phyloP scores from a whole-genome alignment of 2,888 invertebrate genomes.

The Malthinus flaveolus region DNA sequence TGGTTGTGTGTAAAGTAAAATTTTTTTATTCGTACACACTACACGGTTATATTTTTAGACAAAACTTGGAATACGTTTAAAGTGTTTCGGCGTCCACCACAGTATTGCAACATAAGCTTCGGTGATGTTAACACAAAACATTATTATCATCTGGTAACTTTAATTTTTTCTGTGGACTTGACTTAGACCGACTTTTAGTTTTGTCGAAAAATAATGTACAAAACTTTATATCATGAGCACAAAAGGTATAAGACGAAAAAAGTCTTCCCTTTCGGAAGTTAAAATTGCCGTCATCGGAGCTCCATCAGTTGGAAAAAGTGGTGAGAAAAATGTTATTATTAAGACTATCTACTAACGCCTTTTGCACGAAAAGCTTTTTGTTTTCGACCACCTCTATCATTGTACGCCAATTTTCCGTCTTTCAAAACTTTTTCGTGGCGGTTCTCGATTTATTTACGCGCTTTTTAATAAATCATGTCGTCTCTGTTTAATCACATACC shows the following conservation, averaged over 20 bases:
- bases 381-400: no score
- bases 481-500: no score
- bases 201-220: conserved; percentile 1
- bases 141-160: conserved; percentile 3
- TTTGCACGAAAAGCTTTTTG: no score
- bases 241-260: conserved; percentile 84
- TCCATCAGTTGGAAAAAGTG: conserved; percentile 90
- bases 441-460: no score
- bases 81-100: conserved; percentile 28
- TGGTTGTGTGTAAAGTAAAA: conserved; percentile 23
- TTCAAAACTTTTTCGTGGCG: no score
- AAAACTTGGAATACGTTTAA: conserved; percentile 27
- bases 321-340: conserved; percentile 58
- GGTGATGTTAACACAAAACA: conserved; percentile 8
- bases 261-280: conserved; percentile 86
- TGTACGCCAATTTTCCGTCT: no score
- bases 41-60: conserved; percentile 33
- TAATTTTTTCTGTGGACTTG: background rate
- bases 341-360: no score
- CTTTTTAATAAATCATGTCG: no score
- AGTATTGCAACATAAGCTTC: conserved; percentile 24
- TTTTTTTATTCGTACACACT: conserved; percentile 28
- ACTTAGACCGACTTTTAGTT: background rate
- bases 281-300: conserved; percentile 90
- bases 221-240: conserved; percentile 63